Evolutionary conservation across 2,113 vertebrate genomes (phyloP).

Genomic region (Trichechus manatus): DNA sequence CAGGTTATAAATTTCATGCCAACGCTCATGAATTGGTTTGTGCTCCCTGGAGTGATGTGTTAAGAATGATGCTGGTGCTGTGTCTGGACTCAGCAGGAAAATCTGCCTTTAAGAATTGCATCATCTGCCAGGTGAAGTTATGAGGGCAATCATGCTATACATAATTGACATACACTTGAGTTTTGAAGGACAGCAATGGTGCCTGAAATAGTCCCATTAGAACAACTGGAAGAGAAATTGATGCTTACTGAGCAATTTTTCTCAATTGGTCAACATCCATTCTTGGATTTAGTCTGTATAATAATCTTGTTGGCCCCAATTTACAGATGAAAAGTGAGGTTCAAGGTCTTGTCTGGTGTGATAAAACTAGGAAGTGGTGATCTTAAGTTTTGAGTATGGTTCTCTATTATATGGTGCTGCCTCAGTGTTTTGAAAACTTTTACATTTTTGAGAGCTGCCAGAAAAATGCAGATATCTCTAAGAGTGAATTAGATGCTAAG

Average conservation of each 20-base stretch:
- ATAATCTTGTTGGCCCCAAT: constrained; percentile 3
- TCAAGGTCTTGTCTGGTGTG: neutral
- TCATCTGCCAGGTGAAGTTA: neutral
- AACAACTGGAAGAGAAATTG: neutral
- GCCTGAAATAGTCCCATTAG: neutral
- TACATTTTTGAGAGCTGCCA: neutral
- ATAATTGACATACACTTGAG: neutral
- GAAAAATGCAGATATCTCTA: constrained; percentile 1
- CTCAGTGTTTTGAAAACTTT: neutral
- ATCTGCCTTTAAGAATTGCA: neutral
- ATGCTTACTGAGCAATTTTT: neutral
- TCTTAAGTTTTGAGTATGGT: neutral
- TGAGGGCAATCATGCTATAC: neutral
- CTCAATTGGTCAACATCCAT: neutral
- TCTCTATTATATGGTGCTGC: neutral
- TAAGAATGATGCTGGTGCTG: neutral
- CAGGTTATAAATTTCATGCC: neutral
- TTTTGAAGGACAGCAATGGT: neutral
- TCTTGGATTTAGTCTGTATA: neutral
- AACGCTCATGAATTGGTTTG: neutral
- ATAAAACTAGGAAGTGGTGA: neutral
- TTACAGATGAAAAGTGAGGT: neutral
- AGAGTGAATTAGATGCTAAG: neutral
- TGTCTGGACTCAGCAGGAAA: neutral
- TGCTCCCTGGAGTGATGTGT: neutral